Percentiles rank a stretch among this genome's conserved stretches.
Evolutionary conservation across 2,113 vertebrate species (phyloP).

Genomic region (Nyctibius bracteatus): DNA sequence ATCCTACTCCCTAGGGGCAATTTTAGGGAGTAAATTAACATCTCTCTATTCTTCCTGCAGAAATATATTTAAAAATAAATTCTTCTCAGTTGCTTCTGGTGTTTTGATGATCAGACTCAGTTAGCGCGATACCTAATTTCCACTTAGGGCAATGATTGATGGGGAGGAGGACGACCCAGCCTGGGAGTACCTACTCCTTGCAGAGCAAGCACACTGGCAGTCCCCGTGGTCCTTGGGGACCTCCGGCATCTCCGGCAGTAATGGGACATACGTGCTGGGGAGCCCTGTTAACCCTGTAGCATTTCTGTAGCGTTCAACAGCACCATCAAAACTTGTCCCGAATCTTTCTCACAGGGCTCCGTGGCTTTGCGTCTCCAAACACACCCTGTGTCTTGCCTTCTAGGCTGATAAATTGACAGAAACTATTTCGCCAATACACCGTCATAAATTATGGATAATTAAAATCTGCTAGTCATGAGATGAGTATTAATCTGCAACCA

Average conservation of each 20-base stretch:
- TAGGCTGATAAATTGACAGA: neutral
- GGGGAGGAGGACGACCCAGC: neutral
- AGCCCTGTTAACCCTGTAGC: neutral
- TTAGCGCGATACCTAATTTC: neutral
- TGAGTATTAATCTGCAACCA: conserved; percentile 32
- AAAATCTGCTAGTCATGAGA: neutral
- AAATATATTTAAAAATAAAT: neutral
- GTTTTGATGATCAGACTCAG: neutral
- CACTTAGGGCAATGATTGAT: neutral
- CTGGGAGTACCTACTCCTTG: neutral
- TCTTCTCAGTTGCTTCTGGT: neutral
- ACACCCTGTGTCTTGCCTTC: neutral
- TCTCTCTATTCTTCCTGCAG: neutral
- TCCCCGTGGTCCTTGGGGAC: fast-evolving
- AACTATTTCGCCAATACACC: neutral
- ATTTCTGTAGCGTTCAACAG: neutral
- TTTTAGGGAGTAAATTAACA: neutral
- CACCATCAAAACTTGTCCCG: neutral
- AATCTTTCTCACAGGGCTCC: neutral
- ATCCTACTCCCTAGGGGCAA: neutral
- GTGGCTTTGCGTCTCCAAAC: neutral
- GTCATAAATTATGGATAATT: conserved; percentile 52
- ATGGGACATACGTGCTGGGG: neutral
- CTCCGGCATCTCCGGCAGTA: fast-evolving
- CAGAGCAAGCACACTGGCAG: neutral